Evolutionary conservation across 2,113 vertebrate species (phyloP).

Genomic region (Tupaia tana): DNA sequence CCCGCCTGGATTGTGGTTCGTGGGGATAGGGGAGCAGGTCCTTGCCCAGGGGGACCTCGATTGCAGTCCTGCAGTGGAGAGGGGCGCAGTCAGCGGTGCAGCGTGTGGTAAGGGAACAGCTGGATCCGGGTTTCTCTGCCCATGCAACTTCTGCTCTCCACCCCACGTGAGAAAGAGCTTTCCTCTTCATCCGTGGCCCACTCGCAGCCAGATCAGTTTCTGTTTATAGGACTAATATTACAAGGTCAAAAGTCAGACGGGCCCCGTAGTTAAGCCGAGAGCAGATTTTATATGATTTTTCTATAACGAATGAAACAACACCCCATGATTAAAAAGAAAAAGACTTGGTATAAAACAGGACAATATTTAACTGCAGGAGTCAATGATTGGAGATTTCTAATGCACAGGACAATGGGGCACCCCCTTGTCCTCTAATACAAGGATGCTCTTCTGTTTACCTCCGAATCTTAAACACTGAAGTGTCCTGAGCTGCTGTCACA

Average conservation of each 20-base stretch:
- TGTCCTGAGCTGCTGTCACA: background rate
- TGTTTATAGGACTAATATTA: background rate
- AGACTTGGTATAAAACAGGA: slow-evolving; percentile 11
- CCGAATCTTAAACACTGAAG: background rate
- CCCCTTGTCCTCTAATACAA: background rate
- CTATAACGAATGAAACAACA: background rate
- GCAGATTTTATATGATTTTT: background rate
- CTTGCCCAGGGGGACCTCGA: background rate
- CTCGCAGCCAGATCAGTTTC: background rate
- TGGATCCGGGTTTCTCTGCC: background rate
- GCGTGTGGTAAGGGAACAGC: background rate
- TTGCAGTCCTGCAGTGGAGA: background rate
- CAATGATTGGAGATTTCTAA: background rate
- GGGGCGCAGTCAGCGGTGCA: background rate
- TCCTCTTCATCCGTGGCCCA: background rate
- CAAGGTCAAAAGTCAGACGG: background rate
- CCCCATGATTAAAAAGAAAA: background rate
- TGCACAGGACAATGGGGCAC: background rate
- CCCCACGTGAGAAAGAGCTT: background rate
- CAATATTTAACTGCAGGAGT: background rate
- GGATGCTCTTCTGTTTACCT: background rate
- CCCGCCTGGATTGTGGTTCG: too few species aligned
- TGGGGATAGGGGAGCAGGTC: background rate
- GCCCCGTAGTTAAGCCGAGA: background rate
- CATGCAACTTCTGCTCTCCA: background rate